phyloP scores from a whole-genome alignment of 2,797 vertebrate species.

The Buphagus erythrorhynchus region DNA sequence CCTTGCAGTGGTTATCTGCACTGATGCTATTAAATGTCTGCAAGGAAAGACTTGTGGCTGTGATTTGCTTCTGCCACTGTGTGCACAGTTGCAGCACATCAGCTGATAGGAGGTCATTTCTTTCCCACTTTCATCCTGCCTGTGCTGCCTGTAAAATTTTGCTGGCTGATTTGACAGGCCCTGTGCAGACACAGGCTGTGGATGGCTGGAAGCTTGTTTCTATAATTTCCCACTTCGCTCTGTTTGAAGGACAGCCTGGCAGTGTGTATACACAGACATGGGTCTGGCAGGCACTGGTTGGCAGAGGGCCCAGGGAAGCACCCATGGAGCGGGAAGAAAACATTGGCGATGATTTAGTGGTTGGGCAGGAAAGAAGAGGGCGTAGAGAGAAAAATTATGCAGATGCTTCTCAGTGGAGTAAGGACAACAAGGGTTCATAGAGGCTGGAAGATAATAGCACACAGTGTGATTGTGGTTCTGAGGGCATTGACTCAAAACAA shows the following conservation, averaged over 20 bases:
- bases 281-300: not conserved
- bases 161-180: not conserved
- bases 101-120: not conserved
- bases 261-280: not conserved
- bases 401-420: not conserved
- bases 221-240: not conserved
- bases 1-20: not conserved
- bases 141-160: not conserved
- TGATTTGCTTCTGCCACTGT: not conserved
- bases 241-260: constrained; percentile 18
- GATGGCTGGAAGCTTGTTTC: constrained; percentile 34
- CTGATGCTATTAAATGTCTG: not conserved
- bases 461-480: not conserved
- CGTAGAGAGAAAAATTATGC: not conserved
- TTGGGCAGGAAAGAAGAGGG: not conserved
- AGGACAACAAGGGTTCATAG: not conserved
- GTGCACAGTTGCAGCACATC: not conserved
- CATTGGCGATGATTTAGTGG: not conserved
- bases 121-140: not conserved
- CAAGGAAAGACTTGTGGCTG: not conserved
- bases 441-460: not conserved
- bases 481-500: not conserved
- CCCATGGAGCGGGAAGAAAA: not conserved
- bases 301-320: not conserved
- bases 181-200: not conserved